Percentiles rank a stretch among this genome's conserved stretches.
phyloP scores from a whole-genome alignment of 92 coral and sea anemone species.

The Ricordea florida region DNA sequence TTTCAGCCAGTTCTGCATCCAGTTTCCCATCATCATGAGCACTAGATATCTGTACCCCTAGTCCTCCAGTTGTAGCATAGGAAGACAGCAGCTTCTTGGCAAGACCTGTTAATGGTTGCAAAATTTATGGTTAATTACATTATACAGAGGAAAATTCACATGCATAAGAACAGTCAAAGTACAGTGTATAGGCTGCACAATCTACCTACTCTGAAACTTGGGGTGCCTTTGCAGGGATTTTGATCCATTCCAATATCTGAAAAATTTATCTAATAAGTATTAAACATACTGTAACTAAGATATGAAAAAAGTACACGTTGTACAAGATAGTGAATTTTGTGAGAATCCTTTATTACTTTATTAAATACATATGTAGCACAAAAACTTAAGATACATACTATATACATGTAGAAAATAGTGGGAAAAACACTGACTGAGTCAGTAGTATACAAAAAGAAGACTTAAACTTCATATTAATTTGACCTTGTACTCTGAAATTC shows the following conservation, averaged over 20 bases:
- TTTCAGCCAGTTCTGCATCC: slow-evolving; percentile 67
- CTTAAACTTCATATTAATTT: no score
- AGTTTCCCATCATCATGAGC: slow-evolving; percentile 48
- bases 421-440: no score
- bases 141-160: neutral
- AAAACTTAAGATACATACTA: no score
- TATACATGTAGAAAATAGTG: no score
- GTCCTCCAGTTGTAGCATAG: slow-evolving; percentile 4
- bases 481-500: no score
- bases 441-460: no score
- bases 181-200: no score
- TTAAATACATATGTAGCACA: no score
- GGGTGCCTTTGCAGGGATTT: slow-evolving; percentile 90
- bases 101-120: slow-evolving; percentile 46
- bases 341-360: no score
- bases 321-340: no score
- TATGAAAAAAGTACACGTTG: no score
- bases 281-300: neutral
- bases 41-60: slow-evolving; percentile 3
- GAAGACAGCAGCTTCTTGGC: slow-evolving; percentile 68
- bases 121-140: no score
- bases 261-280: neutral
- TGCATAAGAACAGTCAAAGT: neutral
- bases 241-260: slow-evolving; percentile 98
- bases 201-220: slow-evolving; percentile 89